Conservation (phyloP, 2,797 vertebrate species). For the Iguana delicatissima region DNA sequence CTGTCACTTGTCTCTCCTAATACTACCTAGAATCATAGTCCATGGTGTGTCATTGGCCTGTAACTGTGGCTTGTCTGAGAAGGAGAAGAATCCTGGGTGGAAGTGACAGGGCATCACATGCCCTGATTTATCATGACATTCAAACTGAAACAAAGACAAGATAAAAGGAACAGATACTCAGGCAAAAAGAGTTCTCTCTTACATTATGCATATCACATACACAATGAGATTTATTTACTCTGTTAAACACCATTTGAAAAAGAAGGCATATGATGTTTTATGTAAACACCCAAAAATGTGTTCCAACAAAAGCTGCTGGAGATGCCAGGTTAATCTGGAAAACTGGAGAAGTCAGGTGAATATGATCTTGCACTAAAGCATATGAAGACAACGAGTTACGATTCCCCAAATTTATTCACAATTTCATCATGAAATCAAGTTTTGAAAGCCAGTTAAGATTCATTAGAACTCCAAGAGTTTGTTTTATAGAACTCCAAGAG, state of each 20-base stretch:
- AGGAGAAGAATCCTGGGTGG: too few relatives aligned
- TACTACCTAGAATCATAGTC: too few relatives aligned
- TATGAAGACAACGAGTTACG: constrained; percentile 12
- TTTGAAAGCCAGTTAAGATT: background rate
- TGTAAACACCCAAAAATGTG: constrained; percentile 2
- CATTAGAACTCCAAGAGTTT: constrained; percentile 12
- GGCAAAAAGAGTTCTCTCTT: background rate
- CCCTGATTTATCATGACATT: background rate
- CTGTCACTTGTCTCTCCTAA: too few relatives aligned
- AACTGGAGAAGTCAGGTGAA: background rate
- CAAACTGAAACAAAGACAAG: background rate
- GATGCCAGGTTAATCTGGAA: constrained; percentile 12
- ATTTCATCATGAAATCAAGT: background rate
- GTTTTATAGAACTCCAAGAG: background rate
- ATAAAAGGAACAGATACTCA: background rate
- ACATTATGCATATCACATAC: background rate
- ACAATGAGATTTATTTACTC: background rate
- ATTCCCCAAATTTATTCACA: constrained; percentile 25
- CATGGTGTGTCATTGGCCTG: too few relatives aligned
- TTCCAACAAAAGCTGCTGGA: background rate
- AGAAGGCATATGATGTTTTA: background rate
- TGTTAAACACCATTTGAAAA: background rate
- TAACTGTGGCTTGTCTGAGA: too few relatives aligned
- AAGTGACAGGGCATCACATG: too few relatives aligned
- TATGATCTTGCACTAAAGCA: constrained; percentile 9